Evolutionary conservation across 2,888 invertebrate species (phyloP), one percentile per base, ranked within the genome.

Genomic region (Drosophila parthenogenetica): DNA sequence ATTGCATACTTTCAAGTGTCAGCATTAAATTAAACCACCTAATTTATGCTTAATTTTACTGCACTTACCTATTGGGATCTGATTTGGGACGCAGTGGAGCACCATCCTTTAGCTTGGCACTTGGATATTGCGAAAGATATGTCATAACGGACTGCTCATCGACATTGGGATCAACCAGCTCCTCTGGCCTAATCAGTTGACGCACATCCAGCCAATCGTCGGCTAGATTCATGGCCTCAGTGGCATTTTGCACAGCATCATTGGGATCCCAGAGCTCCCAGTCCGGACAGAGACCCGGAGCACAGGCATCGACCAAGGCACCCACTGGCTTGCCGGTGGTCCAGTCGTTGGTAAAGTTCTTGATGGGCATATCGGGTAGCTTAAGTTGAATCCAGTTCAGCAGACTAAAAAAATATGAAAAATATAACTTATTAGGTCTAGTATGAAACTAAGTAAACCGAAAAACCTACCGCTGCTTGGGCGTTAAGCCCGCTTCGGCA

Each of bases 131-230:
- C 37, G 97, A 96, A 81, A 98, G 93, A 91, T 98, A 98, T 1
- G 98, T 98, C 97, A 98, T 98, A 96, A 98, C 97, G 19, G 97
- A 97, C 93, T 96, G 95, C 92, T 98, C 98, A 91, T 98, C 98
- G 77, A 98, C 96, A 90, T 97, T 97, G 22, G 97, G 97, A 93
- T 97, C 97, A 63, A 96, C 95, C 94, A 98, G 95, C 93, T 98
- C 98, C 89, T 97, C 96, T 3, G 98, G 97, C 91, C 94, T 95
- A 85, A 98, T 97, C 72, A 98, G 93, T 94, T 97, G 97, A 50
- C 97, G 96, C 71, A 98, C 95, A 91, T 96, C 96, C 40, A 98
- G 93, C 96, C 96, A 97, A 91, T 97, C 95, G 91, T 97, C 97
- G 40, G 98, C 98, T 63, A 97, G 93, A 66, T 96, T 95, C 97